phyloP scores from a whole-genome alignment of 2,888 invertebrate genomes.

The Lasius platythorax region DNA sequence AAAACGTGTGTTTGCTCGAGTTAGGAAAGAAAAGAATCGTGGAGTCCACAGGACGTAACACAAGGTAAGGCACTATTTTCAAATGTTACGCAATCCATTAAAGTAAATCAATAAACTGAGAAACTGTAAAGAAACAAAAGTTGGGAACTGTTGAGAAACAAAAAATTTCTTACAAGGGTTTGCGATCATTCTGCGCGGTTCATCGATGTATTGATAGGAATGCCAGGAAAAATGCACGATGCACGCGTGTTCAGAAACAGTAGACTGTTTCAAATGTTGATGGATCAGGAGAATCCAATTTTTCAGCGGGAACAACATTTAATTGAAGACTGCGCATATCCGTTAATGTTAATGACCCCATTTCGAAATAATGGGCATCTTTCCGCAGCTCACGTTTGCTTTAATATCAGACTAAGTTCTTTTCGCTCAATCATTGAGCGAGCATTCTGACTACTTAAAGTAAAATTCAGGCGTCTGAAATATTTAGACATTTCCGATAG shows the following conservation, averaged over 20 bases:
- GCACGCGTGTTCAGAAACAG: conserved; percentile 6
- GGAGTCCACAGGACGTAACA: too few species aligned
- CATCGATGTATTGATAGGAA: not conserved
- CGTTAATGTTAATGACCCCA: not conserved
- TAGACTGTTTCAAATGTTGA: not conserved
- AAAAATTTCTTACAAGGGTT: not conserved
- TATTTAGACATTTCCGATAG: not conserved
- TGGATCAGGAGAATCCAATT: not conserved
- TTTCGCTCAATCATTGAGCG: not conserved
- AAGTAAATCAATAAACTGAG: not conserved
- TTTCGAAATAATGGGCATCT: not conserved
- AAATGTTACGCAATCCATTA: not conserved
- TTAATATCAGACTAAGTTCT: not conserved
- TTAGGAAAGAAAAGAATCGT: too few species aligned
- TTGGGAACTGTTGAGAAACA: too few species aligned
- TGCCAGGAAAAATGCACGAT: not conserved
- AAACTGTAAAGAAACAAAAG: not conserved
- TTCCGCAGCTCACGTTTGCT: not conserved
- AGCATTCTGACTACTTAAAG: not conserved
- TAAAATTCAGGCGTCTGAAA: not conserved
- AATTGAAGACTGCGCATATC: not conserved
- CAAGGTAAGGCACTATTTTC: not conserved
- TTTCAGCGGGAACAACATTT: not conserved
- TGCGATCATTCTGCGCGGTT: not conserved
- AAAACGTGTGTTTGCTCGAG: too few species aligned